Conservation (phyloP, 2,797 vertebrate genomes). For the Fringilla coelebs region DNA sequence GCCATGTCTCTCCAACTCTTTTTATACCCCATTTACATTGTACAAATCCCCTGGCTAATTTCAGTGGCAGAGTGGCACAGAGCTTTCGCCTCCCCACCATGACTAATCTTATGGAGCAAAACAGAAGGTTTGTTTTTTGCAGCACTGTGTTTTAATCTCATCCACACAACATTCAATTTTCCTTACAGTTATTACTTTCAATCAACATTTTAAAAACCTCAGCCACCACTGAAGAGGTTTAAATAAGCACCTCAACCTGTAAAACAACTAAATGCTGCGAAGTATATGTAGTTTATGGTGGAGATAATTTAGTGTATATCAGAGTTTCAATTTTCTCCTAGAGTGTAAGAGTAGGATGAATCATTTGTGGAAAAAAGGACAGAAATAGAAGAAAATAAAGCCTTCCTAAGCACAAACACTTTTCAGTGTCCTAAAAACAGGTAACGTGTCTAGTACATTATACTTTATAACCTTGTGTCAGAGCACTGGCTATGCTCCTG, state of each 20-base stretch:
- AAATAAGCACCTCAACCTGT: constrained; percentile 43
- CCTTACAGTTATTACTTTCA: neutral
- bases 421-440: neutral
- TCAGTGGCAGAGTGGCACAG: neutral
- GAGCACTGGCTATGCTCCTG: neutral
- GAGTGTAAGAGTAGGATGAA: neutral
- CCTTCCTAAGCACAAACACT: neutral
- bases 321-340: constrained; percentile 38
- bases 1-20: neutral
- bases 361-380: neutral
- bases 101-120: neutral
- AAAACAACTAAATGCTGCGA: constrained; percentile 43
- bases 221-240: neutral
- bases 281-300: constrained; percentile 39
- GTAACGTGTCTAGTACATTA: neutral
- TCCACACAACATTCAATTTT: neutral
- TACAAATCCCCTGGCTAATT: neutral
- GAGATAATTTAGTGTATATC: constrained; percentile 57
- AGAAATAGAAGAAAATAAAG: neutral
- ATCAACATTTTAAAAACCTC: neutral
- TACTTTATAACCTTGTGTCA: neutral
- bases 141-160: neutral
- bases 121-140: neutral
- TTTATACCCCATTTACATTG: neutral
- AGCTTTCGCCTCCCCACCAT: neutral